phyloP scores from a whole-genome alignment of 2,888 invertebrate genomes.

The Microctonus brassicae region DNA sequence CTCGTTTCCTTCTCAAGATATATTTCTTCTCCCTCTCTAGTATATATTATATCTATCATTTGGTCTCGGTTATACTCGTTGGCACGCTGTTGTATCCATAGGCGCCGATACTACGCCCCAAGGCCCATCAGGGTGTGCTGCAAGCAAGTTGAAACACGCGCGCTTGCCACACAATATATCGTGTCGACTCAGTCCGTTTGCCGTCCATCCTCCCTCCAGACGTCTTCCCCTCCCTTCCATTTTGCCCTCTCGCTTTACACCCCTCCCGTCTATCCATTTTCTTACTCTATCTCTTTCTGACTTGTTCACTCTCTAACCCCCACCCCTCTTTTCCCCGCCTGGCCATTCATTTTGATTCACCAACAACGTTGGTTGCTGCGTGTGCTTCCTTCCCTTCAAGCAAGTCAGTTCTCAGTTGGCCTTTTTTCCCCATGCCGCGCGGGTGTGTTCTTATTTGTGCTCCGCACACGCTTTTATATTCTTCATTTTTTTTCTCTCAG shows the following conservation, averaged over 20 bases:
- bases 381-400: conserved; percentile 54
- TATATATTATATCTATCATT: not conserved
- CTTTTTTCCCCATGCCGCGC: conserved; percentile 50
- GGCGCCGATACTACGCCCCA: conserved; percentile 33
- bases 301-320: conserved; percentile 26
- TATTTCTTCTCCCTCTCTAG: conserved; percentile 31
- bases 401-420: too few species aligned
- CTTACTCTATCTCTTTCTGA: conserved; percentile 30
- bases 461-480: conserved; percentile 25
- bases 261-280: conserved; percentile 27
- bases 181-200: conserved; percentile 37
- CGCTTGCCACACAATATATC: conserved; percentile 25
- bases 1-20: conserved; percentile 39
- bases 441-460: conserved; percentile 41
- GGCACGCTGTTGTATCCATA: conserved; percentile 25
- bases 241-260: conserved; percentile 33
- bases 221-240: conserved; percentile 33
- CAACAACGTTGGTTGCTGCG: conserved; percentile 24
- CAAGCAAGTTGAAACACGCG: conserved; percentile 27
- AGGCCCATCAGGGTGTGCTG: conserved; percentile 34
- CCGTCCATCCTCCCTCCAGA: conserved; percentile 37
- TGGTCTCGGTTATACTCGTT: conserved; percentile 11
- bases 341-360: conserved; percentile 27
- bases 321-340: conserved; percentile 13
- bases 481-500: conserved; percentile 14